Evolutionary conservation across 2,797 vertebrate genomes (phyloP), one percentile per base, ranked within the genome.

Genomic region (Rhynchotus rufescens): DNA sequence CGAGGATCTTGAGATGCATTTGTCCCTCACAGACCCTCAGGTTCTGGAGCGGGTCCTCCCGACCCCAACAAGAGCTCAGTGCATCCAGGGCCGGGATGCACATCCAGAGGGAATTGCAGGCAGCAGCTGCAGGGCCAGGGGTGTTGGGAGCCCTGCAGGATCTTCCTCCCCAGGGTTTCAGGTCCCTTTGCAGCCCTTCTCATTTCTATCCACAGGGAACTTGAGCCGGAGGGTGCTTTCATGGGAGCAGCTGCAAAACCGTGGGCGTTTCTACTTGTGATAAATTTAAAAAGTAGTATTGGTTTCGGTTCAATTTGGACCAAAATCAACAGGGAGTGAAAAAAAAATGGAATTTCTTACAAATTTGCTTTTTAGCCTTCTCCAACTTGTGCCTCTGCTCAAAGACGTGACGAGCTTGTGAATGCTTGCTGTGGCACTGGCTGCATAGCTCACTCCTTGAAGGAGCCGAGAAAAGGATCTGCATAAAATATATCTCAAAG

Each of bases 221-320:
- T 60, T 84, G 76, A 17, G 0, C 1, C 42, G 42, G 32, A 34
- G 3, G 6, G 34, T 19, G 47, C 14, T 68, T 94, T 81, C 45
- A 59, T 0, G 0, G 59, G n/a, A 92, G 67, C 67, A 86, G 86
- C 92, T 94, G 90, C 86, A 92, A 84, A 89, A 51, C 71, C 1
- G n/a, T 86, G 83, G 88, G 90, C 84, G 80, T 84, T 79, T 86
- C 75, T 78, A 54, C 88, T 79, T 15, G 45, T 56, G 71, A 72
- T 84, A 89, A 65, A 84, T 83, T 89, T 59, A 1, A 83, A 77
- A 62, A 52, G 25, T 38, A 59, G 28, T 71, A 12, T 76, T 85
- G 80, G 69, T 83, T 92, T 44, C 62, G 10, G 45, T 87, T 86
- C 93, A 85, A 61, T 60, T 95, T 92, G 90, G 88, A 91, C 5